Conservation (phyloP, 2,888 invertebrate species). For the Diogma glabrata region DNA sequence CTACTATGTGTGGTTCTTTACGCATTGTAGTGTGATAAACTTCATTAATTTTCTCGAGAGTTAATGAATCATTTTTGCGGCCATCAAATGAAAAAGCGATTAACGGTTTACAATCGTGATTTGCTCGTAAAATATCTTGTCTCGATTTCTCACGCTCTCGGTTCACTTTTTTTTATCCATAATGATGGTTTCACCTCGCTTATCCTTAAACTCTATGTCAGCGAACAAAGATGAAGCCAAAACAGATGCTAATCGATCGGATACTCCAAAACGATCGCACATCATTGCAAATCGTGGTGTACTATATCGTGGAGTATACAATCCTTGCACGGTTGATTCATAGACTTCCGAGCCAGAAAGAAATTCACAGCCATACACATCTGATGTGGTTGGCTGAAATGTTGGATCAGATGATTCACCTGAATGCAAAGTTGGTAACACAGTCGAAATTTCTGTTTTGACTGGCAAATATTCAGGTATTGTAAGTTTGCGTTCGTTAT, state of each 20-base stretch:
- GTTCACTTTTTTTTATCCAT: neutral
- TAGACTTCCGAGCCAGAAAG: too few species aligned
- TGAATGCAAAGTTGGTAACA: too few species aligned
- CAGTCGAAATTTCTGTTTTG: too few species aligned
- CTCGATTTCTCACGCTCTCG: neutral
- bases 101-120: neutral
- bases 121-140: neutral
- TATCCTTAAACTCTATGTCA: neutral
- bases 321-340: too few species aligned
- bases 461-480: too few species aligned
- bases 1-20: slow-evolving; percentile 6
- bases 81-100: slow-evolving; percentile 6
- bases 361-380: neutral
- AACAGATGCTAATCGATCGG: neutral
- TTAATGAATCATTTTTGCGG: slow-evolving; percentile 8
- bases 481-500: slow-evolving; percentile 2
- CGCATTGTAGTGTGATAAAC: neutral
- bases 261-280: slow-evolving; percentile 2
- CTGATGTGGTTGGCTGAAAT: neutral
- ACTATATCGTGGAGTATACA: too few species aligned
- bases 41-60: neutral
- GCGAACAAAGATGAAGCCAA: slow-evolving; percentile 2
- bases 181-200: neutral
- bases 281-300: too few species aligned
- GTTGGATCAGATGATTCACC: neutral